Base-by-base conservation (phyloP, 2,797 vertebrate species). In the Brotula barbata region DNA sequence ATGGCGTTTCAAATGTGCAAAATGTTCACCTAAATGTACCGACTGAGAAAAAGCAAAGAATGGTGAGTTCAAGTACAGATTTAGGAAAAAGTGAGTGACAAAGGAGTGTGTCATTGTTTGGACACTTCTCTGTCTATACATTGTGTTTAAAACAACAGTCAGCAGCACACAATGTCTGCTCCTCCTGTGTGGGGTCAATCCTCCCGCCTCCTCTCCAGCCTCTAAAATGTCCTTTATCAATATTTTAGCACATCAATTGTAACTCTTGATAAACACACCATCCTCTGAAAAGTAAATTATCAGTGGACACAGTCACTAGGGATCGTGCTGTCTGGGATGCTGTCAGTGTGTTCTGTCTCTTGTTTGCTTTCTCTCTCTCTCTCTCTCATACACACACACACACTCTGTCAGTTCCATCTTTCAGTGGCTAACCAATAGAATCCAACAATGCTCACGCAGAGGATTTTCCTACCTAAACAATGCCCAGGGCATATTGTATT, bases 231-330 rank as follows among this genome's bases (percentile, higher is more conserved):
- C 71, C 86, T 75, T 21, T 87, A 93, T 94, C 88, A 94, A 94
- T 94, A 92, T 94, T 94, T 94, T 88, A 95, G 81, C 75, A 78
- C 84, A 91, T 87, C 87, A 89, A 89, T 90, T 89, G 87, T 87
- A 89, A 88, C 79, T 85, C 76, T 85, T 78, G 77, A 85, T 84
- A 87, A 86, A 84, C 81, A 90, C 88, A 73, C 84, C 88, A 15
- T 85, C 68, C 66, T 64, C 79, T 75, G 83, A 87, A 89, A 88
- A 89, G 86, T 86, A 87, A 87, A 80, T 89, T 79, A 85, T 80
- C 87, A 89, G 81, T 63, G 67, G 75, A 75, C 83, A 60, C 47
- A 82, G 84, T 79, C 82, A 89, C 88, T 72, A 61, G 88, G 87
- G 86, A 89, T 82, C 78, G 65, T 70, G n/a, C 81, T 81, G 87